These are phyloP conservation scores for Drosophila pegasa DNA, from an alignment of 2,888 invertebrate genomes.

Conservation along the genomic window DNA sequence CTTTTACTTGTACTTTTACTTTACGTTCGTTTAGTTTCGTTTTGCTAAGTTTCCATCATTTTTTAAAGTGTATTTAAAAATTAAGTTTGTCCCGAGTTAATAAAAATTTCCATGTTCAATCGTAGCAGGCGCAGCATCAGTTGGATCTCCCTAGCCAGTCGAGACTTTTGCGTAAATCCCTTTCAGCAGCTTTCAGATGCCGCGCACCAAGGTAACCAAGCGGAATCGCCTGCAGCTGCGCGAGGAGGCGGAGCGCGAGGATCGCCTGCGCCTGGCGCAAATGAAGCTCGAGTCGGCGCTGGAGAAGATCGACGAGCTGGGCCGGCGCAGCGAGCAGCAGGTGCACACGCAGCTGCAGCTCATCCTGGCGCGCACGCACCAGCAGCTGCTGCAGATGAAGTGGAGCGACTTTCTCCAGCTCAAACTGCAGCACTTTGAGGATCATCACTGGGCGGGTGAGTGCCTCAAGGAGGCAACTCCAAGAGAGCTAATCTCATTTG, in stretches of 20 bases:
- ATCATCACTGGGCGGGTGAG: conserved; percentile 21
- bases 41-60: conserved; percentile 21
- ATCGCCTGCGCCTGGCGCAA: conserved; percentile 74
- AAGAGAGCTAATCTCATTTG: too few relatives aligned
- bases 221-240: conserved; percentile 71
- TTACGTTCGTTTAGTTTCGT: conserved; percentile 33
- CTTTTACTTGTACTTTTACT: too few relatives aligned
- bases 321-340: conserved; percentile 25
- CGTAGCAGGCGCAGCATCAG: conserved; percentile 9
- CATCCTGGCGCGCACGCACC: conserved; percentile 47
- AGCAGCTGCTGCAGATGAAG: conserved; percentile 73
- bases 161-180: neutral
- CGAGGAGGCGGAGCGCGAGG: conserved; percentile 70
- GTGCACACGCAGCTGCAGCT: conserved; percentile 55
- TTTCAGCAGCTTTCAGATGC: conserved; percentile 67
- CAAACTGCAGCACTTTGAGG: conserved; percentile 30
- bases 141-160: neutral
- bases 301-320: conserved; percentile 63
- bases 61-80: conserved; percentile 37
- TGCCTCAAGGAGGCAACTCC: too few relatives aligned
- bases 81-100: conserved; percentile 30
- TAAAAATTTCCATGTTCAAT: conserved; percentile 42
- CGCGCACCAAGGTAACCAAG: conserved; percentile 80
- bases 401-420: conserved; percentile 69
- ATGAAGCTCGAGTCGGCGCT: conserved; percentile 69